phyloP scores from a whole-genome alignment of 1,140 invertebrate species.

The Aphelenchoides fujianensis region DNA sequence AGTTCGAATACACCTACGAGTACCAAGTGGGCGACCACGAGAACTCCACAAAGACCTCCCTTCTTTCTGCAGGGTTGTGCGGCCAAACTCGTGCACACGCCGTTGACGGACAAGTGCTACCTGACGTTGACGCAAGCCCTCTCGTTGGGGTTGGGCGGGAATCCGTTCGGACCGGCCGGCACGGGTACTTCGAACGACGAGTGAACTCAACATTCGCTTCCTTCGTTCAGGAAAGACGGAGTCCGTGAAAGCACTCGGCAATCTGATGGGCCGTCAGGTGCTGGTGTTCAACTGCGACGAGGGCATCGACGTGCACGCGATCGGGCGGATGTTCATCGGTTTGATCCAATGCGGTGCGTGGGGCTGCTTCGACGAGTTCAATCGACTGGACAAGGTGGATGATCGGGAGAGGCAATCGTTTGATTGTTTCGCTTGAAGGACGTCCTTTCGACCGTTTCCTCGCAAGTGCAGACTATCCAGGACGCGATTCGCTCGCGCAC shows the following conservation, averaged over 20 bases:
- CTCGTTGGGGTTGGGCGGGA: constrained; percentile 90
- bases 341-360: constrained; percentile 94
- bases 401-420: not conserved
- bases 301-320: constrained; percentile 65
- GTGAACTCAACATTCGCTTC: too few relatives aligned
- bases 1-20: constrained; percentile 93
- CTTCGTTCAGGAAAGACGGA: constrained; percentile 99
- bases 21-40: constrained; percentile 92
- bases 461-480: constrained; percentile 98
- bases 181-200: too few relatives aligned
- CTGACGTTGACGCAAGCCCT: constrained; percentile 98
- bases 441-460: constrained; percentile 87
- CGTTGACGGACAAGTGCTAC: constrained; percentile 95
- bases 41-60: too few relatives aligned
- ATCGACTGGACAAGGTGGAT: constrained; percentile 86
- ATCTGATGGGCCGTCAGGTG: constrained; percentile 91
- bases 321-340: constrained; percentile 92
- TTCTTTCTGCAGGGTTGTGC: constrained; percentile 47
- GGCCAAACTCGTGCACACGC: constrained; percentile 90
- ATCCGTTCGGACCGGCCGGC: constrained; percentile 96
- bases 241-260: constrained; percentile 93
- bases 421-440: constrained; percentile 35
- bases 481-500: constrained; percentile 72
- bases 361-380: constrained; percentile 99
- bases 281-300: constrained; percentile 99